Conservation (phyloP, 30 jellyfish, hydroid and myxozoan genomes). For the Aurelia aurita complex sp. Pacific region DNA sequence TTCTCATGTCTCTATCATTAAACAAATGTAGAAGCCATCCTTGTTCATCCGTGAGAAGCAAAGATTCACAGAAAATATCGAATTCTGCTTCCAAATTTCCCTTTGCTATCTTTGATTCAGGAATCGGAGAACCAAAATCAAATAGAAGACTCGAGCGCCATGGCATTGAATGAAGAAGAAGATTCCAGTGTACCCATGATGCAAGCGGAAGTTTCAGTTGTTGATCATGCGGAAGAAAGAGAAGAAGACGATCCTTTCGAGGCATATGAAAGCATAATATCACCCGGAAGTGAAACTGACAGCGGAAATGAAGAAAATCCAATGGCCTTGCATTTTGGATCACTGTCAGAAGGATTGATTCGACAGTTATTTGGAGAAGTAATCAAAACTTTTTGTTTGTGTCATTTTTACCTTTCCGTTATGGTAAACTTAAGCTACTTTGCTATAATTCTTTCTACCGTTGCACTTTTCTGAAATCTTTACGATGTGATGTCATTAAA, state of each 20-base stretch:
- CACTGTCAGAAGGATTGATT: constrained; percentile 33
- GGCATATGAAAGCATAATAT: constrained; percentile 9
- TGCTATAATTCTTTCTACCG: background rate
- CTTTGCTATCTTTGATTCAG: no score
- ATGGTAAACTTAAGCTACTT: background rate
- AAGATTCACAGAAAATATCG: no score
- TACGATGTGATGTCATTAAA: background rate
- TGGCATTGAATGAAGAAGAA: background rate
- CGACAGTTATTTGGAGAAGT: constrained; percentile 60
- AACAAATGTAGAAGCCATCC: no score
- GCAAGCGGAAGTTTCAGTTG: constrained; percentile 38
- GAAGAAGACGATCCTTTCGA: background rate
- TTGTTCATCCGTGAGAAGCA: no score
- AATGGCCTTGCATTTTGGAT: constrained; percentile 15
- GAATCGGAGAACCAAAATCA: background rate
- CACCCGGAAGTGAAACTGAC: constrained; percentile 50
- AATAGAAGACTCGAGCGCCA: background rate
- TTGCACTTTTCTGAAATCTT: background rate
- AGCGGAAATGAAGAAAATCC: constrained; percentile 54
- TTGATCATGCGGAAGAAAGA: constrained; percentile 2
- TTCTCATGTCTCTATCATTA: no score
- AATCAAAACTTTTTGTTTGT: background rate
- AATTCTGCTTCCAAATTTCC: no score
- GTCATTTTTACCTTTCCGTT: background rate
- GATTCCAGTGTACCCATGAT: background rate